These are phyloP conservation scores for Phalanger gymnotis DNA, from an alignment of 2,797 vertebrate species.

Conservation along the genomic window DNA sequence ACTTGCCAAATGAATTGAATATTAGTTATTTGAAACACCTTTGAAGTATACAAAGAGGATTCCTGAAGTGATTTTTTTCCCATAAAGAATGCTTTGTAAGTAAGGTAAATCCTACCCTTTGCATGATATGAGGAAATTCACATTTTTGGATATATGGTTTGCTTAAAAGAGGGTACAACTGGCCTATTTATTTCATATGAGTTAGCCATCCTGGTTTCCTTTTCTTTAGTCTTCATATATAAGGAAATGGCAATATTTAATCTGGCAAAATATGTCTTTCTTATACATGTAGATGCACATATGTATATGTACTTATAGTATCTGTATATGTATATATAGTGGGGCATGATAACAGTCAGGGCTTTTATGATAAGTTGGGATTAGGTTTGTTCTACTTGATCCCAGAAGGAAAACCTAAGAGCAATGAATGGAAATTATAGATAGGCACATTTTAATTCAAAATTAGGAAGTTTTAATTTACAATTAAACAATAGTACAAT, in stretches of 20 bases:
- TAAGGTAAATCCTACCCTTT: background rate
- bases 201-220: background rate
- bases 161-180: background rate
- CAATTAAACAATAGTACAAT: background rate
- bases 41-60: conserved; percentile 11
- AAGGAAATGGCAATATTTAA: background rate
- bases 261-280: background rate
- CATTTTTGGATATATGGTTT: background rate
- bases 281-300: background rate
- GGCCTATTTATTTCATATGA: background rate
- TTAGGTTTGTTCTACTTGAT: background rate
- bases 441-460: background rate
- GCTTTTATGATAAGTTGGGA: background rate
- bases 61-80: background rate
- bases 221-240: background rate
- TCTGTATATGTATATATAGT: background rate
- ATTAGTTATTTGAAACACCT: conserved; percentile 54
- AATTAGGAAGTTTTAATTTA: background rate
- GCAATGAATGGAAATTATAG: background rate
- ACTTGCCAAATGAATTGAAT: conserved; percentile 44
- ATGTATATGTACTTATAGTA: background rate
- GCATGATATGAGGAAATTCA: background rate
- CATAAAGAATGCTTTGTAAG: background rate
- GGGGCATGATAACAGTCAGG: background rate
- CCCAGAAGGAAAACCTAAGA: background rate